phyloP scores from a whole-genome alignment of 1,140 invertebrate species.

The Monochamus saltuarius region DNA sequence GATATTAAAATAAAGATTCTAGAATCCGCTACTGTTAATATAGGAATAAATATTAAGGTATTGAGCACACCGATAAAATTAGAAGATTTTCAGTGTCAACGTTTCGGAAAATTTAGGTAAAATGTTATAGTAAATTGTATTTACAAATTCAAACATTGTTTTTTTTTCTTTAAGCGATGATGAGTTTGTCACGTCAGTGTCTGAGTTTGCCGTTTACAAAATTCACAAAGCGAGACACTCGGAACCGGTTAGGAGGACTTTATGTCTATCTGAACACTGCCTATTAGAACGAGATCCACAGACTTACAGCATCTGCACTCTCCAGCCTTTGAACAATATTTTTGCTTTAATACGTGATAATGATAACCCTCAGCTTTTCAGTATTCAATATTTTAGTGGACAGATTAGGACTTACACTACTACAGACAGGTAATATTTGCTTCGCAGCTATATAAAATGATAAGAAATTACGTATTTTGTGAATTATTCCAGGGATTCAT shows the following conservation, averaged over 20 bases:
- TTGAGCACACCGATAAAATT: conserved; percentile 78
- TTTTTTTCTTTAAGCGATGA: conserved; percentile 43
- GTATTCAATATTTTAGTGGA: conserved; percentile 93
- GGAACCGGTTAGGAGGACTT: conserved; percentile 77
- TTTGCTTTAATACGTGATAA: conserved; percentile 89
- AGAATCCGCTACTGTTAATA: conserved; percentile 74
- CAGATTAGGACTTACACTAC: conserved; percentile 84
- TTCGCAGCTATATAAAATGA: no score
- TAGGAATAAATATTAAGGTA: conserved; percentile 83
- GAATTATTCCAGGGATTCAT: conserved; percentile 72
- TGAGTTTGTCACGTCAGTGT: conserved; percentile 72
- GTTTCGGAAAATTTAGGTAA: conserved; percentile 92
- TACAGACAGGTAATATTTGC: conserved; percentile 68
- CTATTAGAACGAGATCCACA: conserved; percentile 94
- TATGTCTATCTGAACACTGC: conserved; percentile 96
- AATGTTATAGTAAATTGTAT: conserved; percentile 16
- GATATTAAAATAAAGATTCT: conserved; percentile 84
- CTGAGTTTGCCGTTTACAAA: conserved; percentile 92
- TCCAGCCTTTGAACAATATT: conserved; percentile 85
- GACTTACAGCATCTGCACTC: conserved; percentile 88
- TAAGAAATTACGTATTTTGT: conserved; percentile 7
- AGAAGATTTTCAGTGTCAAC: conserved; percentile 80
- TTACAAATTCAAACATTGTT: background rate
- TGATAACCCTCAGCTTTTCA: conserved; percentile 91
- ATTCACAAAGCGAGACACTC: conserved; percentile 71